Evolutionary conservation across 2,113 vertebrate species (phyloP).

Genomic region (Dicerorhinus sumatrensis): DNA sequence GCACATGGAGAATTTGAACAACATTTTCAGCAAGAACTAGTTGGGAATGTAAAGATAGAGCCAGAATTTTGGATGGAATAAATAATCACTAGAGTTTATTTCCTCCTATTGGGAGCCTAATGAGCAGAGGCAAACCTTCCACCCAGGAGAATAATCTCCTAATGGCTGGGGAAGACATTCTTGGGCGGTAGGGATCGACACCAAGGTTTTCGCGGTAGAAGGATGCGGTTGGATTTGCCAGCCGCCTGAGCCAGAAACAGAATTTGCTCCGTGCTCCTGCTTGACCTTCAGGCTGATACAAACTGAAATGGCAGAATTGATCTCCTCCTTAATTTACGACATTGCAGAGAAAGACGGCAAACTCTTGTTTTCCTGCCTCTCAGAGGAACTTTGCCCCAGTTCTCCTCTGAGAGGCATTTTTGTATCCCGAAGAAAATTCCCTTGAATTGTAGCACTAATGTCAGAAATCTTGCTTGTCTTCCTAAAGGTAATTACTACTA

Average conservation of each 20-base stretch:
- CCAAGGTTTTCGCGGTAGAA: neutral
- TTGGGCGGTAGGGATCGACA: neutral
- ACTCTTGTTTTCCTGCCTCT: neutral
- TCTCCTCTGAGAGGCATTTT: neutral
- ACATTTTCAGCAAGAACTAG: neutral
- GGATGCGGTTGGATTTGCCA: neutral
- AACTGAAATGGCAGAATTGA: constrained; percentile 53
- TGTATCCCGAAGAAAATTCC: neutral
- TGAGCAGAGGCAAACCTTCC: neutral
- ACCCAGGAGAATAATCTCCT: neutral
- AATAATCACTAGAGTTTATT: neutral
- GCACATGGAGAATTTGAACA: neutral
- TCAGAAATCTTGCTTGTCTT: neutral
- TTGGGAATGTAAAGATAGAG: neutral
- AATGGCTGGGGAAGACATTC: neutral
- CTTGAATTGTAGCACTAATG: neutral
- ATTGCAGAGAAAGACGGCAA: neutral
- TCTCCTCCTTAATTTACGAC: neutral
- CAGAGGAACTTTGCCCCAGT: neutral
- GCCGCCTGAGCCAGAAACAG: neutral
- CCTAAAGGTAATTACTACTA: neutral
- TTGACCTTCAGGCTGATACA: neutral
- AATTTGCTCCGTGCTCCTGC: neutral
- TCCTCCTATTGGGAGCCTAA: neutral
- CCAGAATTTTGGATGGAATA: constrained; percentile 17